Percentiles rank a stretch among this genome's conserved stretches.
Conservation (phyloP, 2,113 vertebrate species). For the Pelvicachromis taeniatus region DNA sequence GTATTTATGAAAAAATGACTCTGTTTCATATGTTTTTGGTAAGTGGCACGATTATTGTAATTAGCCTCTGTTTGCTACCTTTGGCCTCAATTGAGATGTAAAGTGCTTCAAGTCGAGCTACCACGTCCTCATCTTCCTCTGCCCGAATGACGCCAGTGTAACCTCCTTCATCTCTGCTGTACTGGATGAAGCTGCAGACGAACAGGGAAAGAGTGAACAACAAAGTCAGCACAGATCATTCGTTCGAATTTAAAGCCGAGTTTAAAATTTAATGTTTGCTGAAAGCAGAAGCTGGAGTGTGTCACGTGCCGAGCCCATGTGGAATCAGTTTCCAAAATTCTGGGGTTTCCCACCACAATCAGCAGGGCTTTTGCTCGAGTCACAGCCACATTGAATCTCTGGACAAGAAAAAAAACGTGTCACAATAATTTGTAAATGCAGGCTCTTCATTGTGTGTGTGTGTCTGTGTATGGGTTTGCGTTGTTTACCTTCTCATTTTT, state of each 20-base stretch:
- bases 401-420: neutral
- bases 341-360: slow-evolving; percentile 88
- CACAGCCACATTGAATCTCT: slow-evolving; percentile 93
- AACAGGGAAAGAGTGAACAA: neutral
- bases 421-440: neutral
- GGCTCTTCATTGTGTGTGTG: accelerated
- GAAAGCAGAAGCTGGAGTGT: neutral
- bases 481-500: slow-evolving; percentile 85
- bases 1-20: neutral
- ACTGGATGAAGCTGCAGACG: slow-evolving; percentile 78
- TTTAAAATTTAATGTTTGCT: neutral
- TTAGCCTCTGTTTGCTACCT: slow-evolving; percentile 48
- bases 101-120: slow-evolving; percentile 25
- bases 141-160: slow-evolving; percentile 61
- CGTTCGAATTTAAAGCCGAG: neutral
- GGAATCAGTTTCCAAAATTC: slow-evolving; percentile 75
- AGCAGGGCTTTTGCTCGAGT: slow-evolving; percentile 90
- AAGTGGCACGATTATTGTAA: neutral
- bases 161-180: slow-evolving; percentile 73
- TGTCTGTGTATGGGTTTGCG: accelerated
- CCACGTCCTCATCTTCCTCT: slow-evolving; percentile 17
- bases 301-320: slow-evolving; percentile 80
- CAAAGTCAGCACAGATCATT: neutral
- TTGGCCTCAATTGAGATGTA: neutral
- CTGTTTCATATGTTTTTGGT: accelerated